Base-by-base conservation (phyloP, 1,140 invertebrate species). In the Campodea augens region DNA sequence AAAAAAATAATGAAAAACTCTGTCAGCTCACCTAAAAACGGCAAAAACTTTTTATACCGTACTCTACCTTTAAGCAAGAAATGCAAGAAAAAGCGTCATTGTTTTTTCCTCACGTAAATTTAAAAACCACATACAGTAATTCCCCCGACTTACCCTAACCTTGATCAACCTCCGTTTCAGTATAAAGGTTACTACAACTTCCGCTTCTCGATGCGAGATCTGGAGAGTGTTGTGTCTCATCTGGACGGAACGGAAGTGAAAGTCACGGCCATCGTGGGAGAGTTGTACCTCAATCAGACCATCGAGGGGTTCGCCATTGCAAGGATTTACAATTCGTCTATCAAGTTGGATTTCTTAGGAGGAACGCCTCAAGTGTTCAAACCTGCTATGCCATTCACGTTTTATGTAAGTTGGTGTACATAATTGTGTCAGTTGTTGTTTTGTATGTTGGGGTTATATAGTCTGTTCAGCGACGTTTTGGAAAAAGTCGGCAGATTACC, bases 341-440 rank as follows among this genome's bases (percentile, higher is more conserved):
- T 92, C 7, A 71, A 74, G 45, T 67, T 95, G 0, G 66, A 75
- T 27, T 91, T 93, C 60, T 66, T 96, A 0, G 91, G 91, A 1
- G 85, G 83, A 21, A 76, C 75, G 0, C 81, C 90, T 3, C 84
- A 93, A 63, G 77, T 95, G 10, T 95, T 96, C 62, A 95, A 95
- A 61, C 89, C 91, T 0, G 67, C 79, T 1, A 91, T 93, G 81
- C 81, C 87, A 1, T 79, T 87, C 54, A 76, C 73, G 47, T 63
- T 69, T 50, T 81, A 80, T 60, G 78, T 84, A 61, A 75, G 77
- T 71, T 24, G 44, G 38, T 51, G n/a, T 25, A 21, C 18, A 41
- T 7, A 32, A 21, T 49, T 41, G 27, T 22, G 5, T 13, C 7
- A n/a, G 12, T 18, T 20, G 19, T 13, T 10, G 19, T 5, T 13